Conservation (phyloP, 1,140 invertebrate species). For the Myzus persicae region DNA sequence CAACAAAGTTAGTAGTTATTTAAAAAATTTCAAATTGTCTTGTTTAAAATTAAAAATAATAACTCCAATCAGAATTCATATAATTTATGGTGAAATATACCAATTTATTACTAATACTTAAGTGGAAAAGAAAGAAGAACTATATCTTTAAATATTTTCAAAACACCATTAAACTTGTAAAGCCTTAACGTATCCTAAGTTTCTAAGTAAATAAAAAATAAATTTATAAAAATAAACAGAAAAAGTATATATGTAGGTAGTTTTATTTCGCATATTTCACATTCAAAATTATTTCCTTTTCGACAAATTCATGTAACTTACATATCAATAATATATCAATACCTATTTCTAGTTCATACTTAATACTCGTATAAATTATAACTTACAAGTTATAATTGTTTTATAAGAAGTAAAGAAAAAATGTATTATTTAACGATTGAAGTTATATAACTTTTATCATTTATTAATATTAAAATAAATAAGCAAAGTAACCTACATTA, state of each 20-base stretch:
- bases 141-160: background rate
- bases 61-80: background rate
- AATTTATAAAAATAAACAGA: background rate
- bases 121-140: background rate
- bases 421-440: background rate
- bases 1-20: background rate
- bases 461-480: background rate
- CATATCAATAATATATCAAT: background rate
- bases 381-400: background rate
- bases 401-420: background rate
- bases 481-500: background rate
- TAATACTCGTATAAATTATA: no score
- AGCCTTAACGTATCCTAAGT: background rate
- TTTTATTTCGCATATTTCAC: background rate
- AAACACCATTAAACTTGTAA: background rate
- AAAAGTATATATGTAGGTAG: background rate
- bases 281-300: background rate
- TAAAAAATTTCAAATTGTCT: background rate
- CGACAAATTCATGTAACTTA: background rate
- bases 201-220: background rate
- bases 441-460: background rate
- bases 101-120: background rate
- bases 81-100: background rate
- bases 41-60: no score
- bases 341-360: no score